phyloP scores from a whole-genome alignment of 64 coral and sea anemone genomes.

The Montipora foliosa region DNA sequence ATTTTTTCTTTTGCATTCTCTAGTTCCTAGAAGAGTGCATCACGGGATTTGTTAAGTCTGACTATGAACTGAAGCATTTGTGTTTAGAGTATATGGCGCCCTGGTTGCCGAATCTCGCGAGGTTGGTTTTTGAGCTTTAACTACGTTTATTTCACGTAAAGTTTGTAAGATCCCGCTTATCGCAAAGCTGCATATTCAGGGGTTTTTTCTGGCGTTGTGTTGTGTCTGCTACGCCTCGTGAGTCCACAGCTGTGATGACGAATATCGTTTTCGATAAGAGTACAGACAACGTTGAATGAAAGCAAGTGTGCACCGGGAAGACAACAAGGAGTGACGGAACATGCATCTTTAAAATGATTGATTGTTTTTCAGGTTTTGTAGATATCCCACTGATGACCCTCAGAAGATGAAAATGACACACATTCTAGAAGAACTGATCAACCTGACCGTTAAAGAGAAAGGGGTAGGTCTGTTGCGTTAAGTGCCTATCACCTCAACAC shows the following conservation, averaged over 20 bases:
- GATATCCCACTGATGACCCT: conserved; percentile 76
- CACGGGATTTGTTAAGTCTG: conserved; percentile 93
- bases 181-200: neutral
- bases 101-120: conserved; percentile 92
- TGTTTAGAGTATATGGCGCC: conserved; percentile 99
- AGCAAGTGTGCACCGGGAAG: too few species aligned
- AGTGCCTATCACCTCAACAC: neutral
- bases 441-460: conserved; percentile 93
- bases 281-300: too few species aligned
- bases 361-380: conserved; percentile 56
- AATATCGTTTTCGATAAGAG: too few species aligned
- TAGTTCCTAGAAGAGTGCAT: conserved; percentile 96
- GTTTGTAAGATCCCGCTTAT: neutral
- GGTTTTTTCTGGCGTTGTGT: too few species aligned
- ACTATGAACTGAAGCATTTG: conserved; percentile 93
- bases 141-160: too few species aligned
- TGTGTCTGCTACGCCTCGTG: too few species aligned
- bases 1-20: conserved; percentile 5
- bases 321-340: neutral
- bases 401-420: conserved; percentile 91
- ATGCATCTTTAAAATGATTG: neutral
- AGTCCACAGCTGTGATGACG: too few species aligned
- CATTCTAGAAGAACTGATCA: conserved; percentile 95
- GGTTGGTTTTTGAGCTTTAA: conserved; percentile 39
- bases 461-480: conserved; percentile 62